Evolutionary conservation across 2,113 vertebrate species (phyloP).

Genomic region (Herpailurus yagouaroundi): DNA sequence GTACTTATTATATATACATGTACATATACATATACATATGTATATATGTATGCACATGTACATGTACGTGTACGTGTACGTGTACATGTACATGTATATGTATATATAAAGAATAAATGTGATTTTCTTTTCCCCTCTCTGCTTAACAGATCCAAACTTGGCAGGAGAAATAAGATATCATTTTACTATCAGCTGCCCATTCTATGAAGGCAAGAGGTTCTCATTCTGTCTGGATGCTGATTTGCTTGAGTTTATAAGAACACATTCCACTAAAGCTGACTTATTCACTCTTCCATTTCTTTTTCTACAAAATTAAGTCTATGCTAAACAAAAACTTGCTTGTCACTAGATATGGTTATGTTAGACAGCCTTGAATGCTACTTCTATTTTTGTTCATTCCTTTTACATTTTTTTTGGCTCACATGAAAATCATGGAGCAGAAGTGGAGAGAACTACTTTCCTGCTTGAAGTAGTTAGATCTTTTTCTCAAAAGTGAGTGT

Average conservation of each 20-base stretch:
- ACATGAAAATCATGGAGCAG: neutral
- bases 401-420: neutral
- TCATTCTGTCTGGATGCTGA: neutral
- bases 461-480: neutral
- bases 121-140: neutral
- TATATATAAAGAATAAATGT: neutral
- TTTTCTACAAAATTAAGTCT: neutral
- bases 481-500: neutral
- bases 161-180: neutral
- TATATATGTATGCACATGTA: neutral
- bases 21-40: neutral
- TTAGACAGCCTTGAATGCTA: neutral
- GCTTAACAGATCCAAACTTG: neutral
- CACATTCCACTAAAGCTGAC: neutral
- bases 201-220: neutral
- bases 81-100: neutral
- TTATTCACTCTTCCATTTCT: neutral
- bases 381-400: neutral
- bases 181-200: neutral
- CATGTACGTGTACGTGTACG: neutral
- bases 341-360: neutral
- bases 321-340: neutral
- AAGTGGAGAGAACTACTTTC: neutral
- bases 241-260: neutral
- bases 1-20: neutral